Base-by-base conservation (phyloP, 2,888 invertebrate genomes). In the Liodrosophila aerea region DNA sequence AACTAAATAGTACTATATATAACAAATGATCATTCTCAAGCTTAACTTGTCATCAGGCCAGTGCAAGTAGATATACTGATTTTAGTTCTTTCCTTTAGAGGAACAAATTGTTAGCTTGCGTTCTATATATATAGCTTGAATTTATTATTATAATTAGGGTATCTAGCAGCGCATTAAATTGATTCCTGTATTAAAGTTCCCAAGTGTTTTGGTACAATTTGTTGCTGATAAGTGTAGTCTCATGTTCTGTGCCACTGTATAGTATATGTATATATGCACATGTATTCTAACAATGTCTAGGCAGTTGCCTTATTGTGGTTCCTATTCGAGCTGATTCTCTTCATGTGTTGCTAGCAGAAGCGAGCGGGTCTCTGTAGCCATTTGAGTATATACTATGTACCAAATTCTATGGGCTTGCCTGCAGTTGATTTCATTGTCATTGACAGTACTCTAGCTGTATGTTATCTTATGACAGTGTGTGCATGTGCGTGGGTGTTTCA, bases 401-500 rank as follows among this genome's bases (percentile, higher is more conserved):
- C 47, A 58, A 56, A 56, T 65, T 77, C 67, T 64, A 65, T 78
- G 72, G 75, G 71, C 61, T 66, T 68, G 76, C 66, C 85, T 78
- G 85, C 80, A 78, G 68, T 72, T 80, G 83, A 83, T 85, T 81
- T 76, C 84, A 80, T 70, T 81, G 80, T 83, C 86, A 81, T 70
- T 76, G 81, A 66, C 84, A 83, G 81, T 67, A 57, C 65, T 61
- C 51, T 22, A 22, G 69, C 50, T 61, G 54, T 60, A 53, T 80
- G 59, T 83, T 77, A 75, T 64, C 84, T 61, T 44, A 33, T 22
- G 22, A 22, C 22, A 22, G 22, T 22, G 22, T 9, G n/a, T n/a
- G n/a, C n/a, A n/a, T n/a, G n/a, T n/a, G n/a, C n/a, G n/a, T 57
- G 37, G 41, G 49, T 22, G 33, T 43, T 13, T 39, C 31, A 43